phyloP scores from a whole-genome alignment of 1,140 invertebrate species.

The Cyrtorhinus lividipennis region DNA sequence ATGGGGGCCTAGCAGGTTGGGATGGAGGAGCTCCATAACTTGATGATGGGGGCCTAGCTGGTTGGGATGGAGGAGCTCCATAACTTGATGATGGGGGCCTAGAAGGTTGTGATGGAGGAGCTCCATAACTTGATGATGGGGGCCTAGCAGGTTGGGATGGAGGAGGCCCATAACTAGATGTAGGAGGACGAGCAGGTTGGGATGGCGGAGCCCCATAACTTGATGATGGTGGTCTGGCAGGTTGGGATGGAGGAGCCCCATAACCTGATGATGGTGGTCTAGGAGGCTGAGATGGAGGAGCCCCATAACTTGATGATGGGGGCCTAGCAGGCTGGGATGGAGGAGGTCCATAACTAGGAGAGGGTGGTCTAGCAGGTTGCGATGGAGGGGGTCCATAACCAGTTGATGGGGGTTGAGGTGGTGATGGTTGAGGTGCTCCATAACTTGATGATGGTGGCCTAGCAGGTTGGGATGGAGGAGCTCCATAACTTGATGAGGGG shows the following conservation, averaged over 20 bases:
- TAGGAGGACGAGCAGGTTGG: constrained; percentile 6
- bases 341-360: neutral
- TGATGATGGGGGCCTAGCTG: neutral
- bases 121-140: neutral
- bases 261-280: constrained; percentile 20
- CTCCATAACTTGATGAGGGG: neutral
- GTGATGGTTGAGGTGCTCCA: constrained; percentile 12
- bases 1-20: neutral
- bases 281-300: constrained; percentile 8
- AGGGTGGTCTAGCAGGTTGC: no score
- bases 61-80: constrained; percentile 21
- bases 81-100: constrained; percentile 15
- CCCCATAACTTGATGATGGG: constrained; percentile 14
- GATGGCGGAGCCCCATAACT: neutral
- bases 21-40: constrained; percentile 1
- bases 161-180: constrained; percentile 21
- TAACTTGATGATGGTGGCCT: constrained; percentile 21
- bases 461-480: no score
- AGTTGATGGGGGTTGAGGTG: neutral
- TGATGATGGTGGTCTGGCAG: no score
- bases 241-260: constrained; percentile 15
- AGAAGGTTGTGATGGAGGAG: neutral
- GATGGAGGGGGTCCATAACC: constrained; percentile 4
- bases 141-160: constrained; percentile 12
- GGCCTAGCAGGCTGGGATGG: neutral